phyloP scores from a whole-genome alignment of 2,888 invertebrate species.

The Drosophila merina region DNA sequence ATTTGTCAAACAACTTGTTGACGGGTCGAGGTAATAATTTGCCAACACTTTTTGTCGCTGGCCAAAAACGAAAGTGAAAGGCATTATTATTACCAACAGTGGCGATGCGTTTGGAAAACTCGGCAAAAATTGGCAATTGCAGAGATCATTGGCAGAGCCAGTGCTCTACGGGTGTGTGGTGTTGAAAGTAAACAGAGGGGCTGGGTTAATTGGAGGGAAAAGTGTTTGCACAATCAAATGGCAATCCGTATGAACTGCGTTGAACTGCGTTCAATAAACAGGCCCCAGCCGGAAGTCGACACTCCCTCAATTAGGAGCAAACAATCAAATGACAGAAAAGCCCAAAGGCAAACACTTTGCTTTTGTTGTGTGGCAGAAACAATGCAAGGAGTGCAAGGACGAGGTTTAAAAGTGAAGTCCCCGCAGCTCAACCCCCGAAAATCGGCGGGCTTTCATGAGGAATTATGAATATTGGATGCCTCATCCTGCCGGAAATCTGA shows the following conservation, averaged over 20 bases:
- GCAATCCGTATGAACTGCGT: slow-evolving; percentile 38
- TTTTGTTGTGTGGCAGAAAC: slow-evolving; percentile 30
- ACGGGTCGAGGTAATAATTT: slow-evolving; percentile 43
- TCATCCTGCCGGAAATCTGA: slow-evolving; percentile 36
- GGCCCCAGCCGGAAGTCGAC: slow-evolving; percentile 43
- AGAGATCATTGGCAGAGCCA: slow-evolving; percentile 16
- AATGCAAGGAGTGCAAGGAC: slow-evolving; percentile 52
- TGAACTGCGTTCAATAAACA: slow-evolving; percentile 48
- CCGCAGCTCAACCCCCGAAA: slow-evolving; percentile 9
- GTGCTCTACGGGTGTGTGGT: not conserved
- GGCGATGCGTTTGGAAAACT: slow-evolving; percentile 26
- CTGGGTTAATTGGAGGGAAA: slow-evolving; percentile 16
- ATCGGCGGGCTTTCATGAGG: slow-evolving; percentile 52
- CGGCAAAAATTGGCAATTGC: slow-evolving; percentile 16
- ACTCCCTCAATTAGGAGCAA: slow-evolving; percentile 66
- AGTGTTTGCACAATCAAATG: slow-evolving; percentile 62
- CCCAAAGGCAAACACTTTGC: slow-evolving; percentile 49
- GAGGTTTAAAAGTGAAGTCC: slow-evolving; percentile 22
- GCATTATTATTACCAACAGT: slow-evolving; percentile 24
- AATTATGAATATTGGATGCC: slow-evolving; percentile 74
- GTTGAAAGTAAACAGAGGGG: not conserved
- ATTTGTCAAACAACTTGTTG: slow-evolving; percentile 57
- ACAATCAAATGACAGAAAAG: slow-evolving; percentile 50
- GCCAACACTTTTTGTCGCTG: slow-evolving; percentile 21
- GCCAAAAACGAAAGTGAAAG: slow-evolving; percentile 39